Conservation (phyloP, 2,113 vertebrate genomes). For the Carassius carassius region DNA sequence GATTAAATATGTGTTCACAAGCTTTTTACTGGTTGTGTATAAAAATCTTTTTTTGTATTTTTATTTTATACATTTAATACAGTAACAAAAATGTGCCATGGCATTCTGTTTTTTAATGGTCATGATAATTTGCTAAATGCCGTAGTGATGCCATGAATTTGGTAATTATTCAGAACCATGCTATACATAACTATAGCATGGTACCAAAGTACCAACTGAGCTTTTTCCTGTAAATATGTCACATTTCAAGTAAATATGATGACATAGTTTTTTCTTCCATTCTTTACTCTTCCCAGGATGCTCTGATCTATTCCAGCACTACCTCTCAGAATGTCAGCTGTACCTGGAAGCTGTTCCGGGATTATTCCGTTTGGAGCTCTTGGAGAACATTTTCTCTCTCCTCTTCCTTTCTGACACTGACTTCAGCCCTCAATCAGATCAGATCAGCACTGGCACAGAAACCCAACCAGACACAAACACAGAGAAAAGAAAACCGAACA, state of each 20-base stretch:
- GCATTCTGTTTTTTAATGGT: neutral
- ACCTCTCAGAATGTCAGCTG: constrained; percentile 85
- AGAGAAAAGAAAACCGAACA: neutral
- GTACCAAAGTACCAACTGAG: neutral
- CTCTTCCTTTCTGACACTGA: constrained; percentile 88
- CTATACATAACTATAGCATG: neutral
- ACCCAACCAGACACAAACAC: constrained; percentile 50
- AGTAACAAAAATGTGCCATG: neutral
- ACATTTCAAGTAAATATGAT: neutral
- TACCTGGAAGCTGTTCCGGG: constrained; percentile 83
- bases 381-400: constrained; percentile 97
- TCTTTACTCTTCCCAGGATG: constrained; percentile 69
- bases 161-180: neutral
- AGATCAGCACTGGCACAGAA: neutral
- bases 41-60: neutral
- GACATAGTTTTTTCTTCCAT: neutral
- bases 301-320: constrained; percentile 79
- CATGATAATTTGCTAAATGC: neutral
- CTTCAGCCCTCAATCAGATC: constrained; percentile 67
- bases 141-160: neutral
- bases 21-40: neutral
- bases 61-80: neutral
- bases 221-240: neutral
- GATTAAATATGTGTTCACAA: neutral
- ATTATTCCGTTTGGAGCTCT: constrained; percentile 87